These are phyloP conservation scores for Troglohyphantes excavatus DNA, from an alignment of 2,888 invertebrate species.

Conservation along the genomic window DNA sequence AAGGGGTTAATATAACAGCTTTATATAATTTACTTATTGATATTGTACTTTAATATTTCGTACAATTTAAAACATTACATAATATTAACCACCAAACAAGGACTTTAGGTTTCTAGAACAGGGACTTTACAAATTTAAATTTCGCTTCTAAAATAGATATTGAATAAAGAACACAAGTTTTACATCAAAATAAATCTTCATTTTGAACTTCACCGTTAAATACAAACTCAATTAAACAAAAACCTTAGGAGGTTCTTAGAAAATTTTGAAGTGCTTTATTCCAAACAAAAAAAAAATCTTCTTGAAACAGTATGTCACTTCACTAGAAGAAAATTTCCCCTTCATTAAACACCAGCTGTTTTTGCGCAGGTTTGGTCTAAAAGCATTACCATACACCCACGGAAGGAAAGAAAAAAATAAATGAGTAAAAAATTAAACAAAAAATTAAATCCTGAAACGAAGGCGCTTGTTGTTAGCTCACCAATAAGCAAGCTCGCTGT, in stretches of 20 bases:
- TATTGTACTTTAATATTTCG: too few species aligned
- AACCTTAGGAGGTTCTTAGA: too few species aligned
- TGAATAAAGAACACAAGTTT: too few species aligned
- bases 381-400: slow-evolving; percentile 56
- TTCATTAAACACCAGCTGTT: slow-evolving; percentile 65
- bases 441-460: slow-evolving; percentile 58
- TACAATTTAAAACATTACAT: too few species aligned
- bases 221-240: too few species aligned
- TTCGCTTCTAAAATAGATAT: too few species aligned
- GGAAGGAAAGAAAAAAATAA: slow-evolving; percentile 24
- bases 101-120: too few species aligned
- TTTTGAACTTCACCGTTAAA: slow-evolving; percentile 16
- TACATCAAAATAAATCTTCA: too few species aligned
- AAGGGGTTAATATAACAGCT: too few species aligned
- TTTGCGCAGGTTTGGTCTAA: slow-evolving; percentile 47
- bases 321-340: slow-evolving; percentile 56
- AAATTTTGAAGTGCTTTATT: not conserved
- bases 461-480: slow-evolving; percentile 46
- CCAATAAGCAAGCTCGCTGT: slow-evolving; percentile 51
- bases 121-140: too few species aligned
- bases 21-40: too few species aligned
- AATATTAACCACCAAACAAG: too few species aligned
- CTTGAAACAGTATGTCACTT: slow-evolving; percentile 20
- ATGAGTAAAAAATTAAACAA: slow-evolving; percentile 12
- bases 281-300: slow-evolving; percentile 14